Conservation (phyloP, 53 echinoderm and acorn worm species). For the Echinometra lucunter region DNA sequence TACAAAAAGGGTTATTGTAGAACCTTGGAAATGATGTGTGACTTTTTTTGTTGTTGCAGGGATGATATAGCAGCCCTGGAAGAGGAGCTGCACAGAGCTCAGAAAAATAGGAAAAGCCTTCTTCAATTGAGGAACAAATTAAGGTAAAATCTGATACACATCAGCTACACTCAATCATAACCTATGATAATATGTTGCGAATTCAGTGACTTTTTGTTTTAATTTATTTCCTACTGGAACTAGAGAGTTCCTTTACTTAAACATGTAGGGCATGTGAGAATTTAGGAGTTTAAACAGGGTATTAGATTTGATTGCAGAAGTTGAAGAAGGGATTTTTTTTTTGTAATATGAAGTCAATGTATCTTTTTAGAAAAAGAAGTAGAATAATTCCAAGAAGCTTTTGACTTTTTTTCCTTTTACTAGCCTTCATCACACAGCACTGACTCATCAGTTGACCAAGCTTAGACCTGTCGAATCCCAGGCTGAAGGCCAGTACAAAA, state of each 20-base stretch:
- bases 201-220: not conserved
- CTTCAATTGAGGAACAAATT: conserved; percentile 91
- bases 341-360: too few species aligned
- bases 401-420: not conserved
- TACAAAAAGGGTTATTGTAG: too few species aligned
- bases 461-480: conserved; percentile 76
- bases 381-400: too few species aligned
- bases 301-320: too few species aligned
- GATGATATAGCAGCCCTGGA: conserved; percentile 82
- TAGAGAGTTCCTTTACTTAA: too few species aligned
- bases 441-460: conserved; percentile 83
- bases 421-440: conserved; percentile 83
- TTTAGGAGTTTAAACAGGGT: too few species aligned
- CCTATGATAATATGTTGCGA: not conserved
- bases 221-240: too few species aligned
- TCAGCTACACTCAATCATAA: not conserved
- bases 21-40: not conserved
- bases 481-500: conserved; percentile 80
- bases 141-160: conserved; percentile 60
- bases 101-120: conserved; percentile 78
- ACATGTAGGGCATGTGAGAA: too few species aligned
- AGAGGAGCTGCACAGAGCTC: conserved; percentile 72
- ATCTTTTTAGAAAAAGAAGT: too few species aligned
- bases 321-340: too few species aligned
- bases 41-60: conserved; percentile 43